Evolutionary conservation across 1,140 invertebrate genomes (phyloP).

Genomic region (Chrysoperla carnea): DNA sequence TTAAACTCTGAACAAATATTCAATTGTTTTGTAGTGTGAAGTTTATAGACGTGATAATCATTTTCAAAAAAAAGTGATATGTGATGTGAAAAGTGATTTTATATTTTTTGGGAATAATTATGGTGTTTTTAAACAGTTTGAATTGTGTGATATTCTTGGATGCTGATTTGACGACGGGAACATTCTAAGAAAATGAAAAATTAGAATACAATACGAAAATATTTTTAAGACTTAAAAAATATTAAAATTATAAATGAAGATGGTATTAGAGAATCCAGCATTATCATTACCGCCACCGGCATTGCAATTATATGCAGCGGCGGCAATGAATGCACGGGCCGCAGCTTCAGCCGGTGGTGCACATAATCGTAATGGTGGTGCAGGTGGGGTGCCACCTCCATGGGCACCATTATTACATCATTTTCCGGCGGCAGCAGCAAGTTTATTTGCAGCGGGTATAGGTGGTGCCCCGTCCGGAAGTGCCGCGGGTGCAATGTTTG

Average conservation of each 20-base stretch:
- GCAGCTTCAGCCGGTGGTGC: not conserved
- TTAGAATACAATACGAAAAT: too few species aligned
- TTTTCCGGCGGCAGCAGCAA: conserved; percentile 16
- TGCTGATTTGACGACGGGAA: too few species aligned
- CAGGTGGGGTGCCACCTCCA: conserved; percentile 16
- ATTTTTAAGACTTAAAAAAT: not conserved
- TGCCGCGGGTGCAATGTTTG: not conserved
- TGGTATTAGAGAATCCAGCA: conserved; percentile 15
- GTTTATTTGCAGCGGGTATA: not conserved
- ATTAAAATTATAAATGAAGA: conserved; percentile 7
- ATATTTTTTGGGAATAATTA: too few species aligned
- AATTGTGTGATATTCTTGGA: too few species aligned
- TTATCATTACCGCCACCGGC: conserved; percentile 21
- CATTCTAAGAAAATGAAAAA: too few species aligned
- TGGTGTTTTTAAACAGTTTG: too few species aligned
- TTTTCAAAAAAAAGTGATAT: too few species aligned
- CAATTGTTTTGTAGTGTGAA: too few species aligned
- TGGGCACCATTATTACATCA: conserved; percentile 21
- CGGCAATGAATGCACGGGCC: conserved; percentile 4
- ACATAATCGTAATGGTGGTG: conserved; percentile 7
- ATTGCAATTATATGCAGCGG: conserved; percentile 20
- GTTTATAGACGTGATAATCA: too few species aligned
- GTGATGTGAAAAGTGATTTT: too few species aligned
- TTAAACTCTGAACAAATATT: too few species aligned
- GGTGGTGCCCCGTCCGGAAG: not conserved